Evolutionary conservation across 2,888 invertebrate genomes (phyloP), one percentile per base, ranked within the genome.

Genomic region (Polydrusus tereticollis): DNA sequence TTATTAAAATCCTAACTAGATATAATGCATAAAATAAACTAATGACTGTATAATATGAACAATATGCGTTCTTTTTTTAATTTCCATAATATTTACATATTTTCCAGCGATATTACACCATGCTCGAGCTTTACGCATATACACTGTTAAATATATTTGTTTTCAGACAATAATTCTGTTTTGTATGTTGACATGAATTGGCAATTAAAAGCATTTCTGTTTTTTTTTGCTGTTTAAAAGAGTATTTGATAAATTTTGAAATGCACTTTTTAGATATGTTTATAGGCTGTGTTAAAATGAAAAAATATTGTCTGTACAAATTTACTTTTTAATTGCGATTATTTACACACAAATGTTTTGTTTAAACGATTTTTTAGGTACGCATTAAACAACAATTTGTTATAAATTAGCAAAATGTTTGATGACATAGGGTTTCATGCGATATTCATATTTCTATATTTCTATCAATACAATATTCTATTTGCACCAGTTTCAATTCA

Each of bases 81-180:
- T 45, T 45, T 45, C 8, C 45, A 45, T 45, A 45, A 18, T 45
- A 45, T 45, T 45, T 45, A 45, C 45, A 45, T 45, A 45, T 45
- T 45, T 45, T 10, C 45, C 20, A 7, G 18, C 20, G 12, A 45
- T 45, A 45, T 45, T 45, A 45, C 45, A 45, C 20, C n/a, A 18
- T n/a, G 18, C 43, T 18, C 10, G 43, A 20, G 45, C 45, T 45
- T 45, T 45, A 10, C 20, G 18, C 20, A 2, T 7, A 45, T 20
- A 45, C 20, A 5, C 45, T 45, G 45, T 20, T 45, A 45, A 45
- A 45, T 20, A 12, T 18, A 10, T 45, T 45, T 45, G 20, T 20
- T 45, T 45, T 45, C 7, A 18, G 10, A 45, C 20, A 45, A 20
- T 20, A 45, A 45, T 45, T 45, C 20, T 2, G 45, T 45, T 45